Conservation (phyloP, 37 sponge, comb jelly and placozoan genomes). For the Oopsacas minuta region DNA sequence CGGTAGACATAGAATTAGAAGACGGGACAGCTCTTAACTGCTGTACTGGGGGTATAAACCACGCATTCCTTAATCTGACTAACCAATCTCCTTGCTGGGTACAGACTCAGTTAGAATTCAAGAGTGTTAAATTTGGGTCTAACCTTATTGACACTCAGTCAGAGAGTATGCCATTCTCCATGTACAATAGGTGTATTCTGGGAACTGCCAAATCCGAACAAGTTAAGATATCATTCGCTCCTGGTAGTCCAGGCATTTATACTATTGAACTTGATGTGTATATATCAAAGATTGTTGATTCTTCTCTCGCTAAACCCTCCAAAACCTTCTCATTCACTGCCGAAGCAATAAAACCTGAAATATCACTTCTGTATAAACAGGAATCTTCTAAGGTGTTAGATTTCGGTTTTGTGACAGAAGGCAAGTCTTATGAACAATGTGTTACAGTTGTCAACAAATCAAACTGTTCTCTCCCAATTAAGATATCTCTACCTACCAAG, state of each 20-base stretch:
- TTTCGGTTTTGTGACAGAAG: conserved; percentile 3
- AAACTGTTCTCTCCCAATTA: neutral
- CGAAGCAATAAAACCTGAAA: conserved; percentile 1
- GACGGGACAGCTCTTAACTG: neutral
- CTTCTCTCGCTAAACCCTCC: neutral
- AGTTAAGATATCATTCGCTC: neutral
- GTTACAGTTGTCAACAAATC: neutral
- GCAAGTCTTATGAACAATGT: neutral
- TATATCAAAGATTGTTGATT: neutral
- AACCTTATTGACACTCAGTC: neutral
- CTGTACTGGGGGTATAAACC: neutral
- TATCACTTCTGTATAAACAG: neutral
- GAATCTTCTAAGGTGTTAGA: neutral
- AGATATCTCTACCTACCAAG: neutral
- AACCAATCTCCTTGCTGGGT: conserved; percentile 12
- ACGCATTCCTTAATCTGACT: neutral
- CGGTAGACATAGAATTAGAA: neutral
- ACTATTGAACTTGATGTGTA: neutral
- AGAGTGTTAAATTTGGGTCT: neutral
- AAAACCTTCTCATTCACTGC: neutral
- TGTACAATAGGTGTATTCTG: neutral
- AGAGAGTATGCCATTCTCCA: neutral
- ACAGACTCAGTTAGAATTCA: conserved; percentile 13
- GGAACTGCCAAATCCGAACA: neutral
- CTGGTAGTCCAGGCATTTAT: neutral